Base-by-base conservation (phyloP, 2,888 invertebrate genomes). In the Mellilla xanthometata region DNA sequence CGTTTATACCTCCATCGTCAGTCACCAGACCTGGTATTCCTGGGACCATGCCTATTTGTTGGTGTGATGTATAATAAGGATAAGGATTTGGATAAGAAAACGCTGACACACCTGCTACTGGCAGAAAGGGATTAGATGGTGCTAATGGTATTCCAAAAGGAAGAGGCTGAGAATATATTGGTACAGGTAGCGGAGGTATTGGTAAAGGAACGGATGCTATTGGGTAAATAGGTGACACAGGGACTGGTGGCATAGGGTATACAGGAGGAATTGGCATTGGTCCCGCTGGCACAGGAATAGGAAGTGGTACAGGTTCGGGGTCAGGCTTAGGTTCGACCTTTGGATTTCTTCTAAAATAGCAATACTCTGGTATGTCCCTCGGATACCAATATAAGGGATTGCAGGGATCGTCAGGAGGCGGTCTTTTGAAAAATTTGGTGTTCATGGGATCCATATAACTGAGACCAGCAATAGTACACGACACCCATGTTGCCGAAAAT, bases 361-460 rank as follows among this genome's bases (percentile, higher is more conserved):
- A 76, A 30, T 58, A 61, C 2, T 65, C 67, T 3, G 76, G 75
- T 29, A 76, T 54, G 0, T 52, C 4, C 19, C 39, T 60, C 0
- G 75, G 75, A 43, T 81, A 87, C 87, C 87, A 88, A 43, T 80
- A 88, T 0, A 81, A 57, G 0, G 83, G 79, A 28, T 84, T 78
- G 53, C 87, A 87, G 1, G 78, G 76, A 49, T 86, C 66, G 10
- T 60, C 60, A 0, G 52, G 40, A 11, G 42, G 46, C 3, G 41
- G 40, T 0, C 13, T 31, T 10, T 32, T 49, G 5, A 44, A 24
- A 2, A 49, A 49, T 11, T 49, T 49, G 7, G 46, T 39, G 11
- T 49, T 57, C 0, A 69, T 11, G 0, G 65, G 49, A 19, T 78
- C 75, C 61, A 73, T 62, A 45, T 71, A 81, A 13, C 33, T 71